Evolutionary conservation across 2,888 invertebrate genomes (phyloP), one percentile per base, ranked within the genome.

Genomic region (Eristalinus sepulchralis): DNA sequence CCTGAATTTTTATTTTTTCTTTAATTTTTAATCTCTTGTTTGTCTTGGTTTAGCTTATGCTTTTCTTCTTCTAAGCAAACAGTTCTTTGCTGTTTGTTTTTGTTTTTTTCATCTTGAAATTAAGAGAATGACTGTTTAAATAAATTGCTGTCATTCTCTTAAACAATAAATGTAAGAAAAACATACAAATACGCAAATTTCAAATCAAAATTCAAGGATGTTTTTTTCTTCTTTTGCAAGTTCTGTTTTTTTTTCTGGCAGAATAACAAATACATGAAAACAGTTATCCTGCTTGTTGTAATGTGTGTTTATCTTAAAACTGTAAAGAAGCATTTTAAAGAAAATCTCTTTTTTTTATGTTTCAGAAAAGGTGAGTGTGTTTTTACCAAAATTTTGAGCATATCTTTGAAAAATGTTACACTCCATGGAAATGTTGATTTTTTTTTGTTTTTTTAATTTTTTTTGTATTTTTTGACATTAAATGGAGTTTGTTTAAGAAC

Each of bases 171-270:
- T n/a, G 11, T 27, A 20, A 72, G 33, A 47, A 57, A 64, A 57
- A 67, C 63, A 68, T 10, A 34, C 17, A 34, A n/a, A 62, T 75
- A 33, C 33, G 66, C 70, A 81, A 73, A 27, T 27, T 77, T 71
- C 67, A 78, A 85, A 78, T 70, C 11, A 78, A 85, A 85, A 85
- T 85, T 70, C 82, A 85, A 82, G 82, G 85, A 85, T 82, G 85
- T 73, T 72, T 13, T 62, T 33, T 72, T n/a, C n/a, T 47, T 71
- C 24, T 20, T 77, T 62, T 0, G n/a, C 27, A 5, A 27, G 27
- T 4, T 64, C 34, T 55, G 6, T 47, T 8, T 17, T 8, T 47
- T 17, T 47, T 47, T 17, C 17, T 17, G 17, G 17, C 67, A 59
- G 34, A 60, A 82, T 24, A 47, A 36, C 34, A 70, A 77, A 59